A percentile compares a stretch with the other conserved stretches of the same genome.
phyloP scores from a whole-genome alignment of 2,113 vertebrate genomes.

The Peromyscus leucopus region DNA sequence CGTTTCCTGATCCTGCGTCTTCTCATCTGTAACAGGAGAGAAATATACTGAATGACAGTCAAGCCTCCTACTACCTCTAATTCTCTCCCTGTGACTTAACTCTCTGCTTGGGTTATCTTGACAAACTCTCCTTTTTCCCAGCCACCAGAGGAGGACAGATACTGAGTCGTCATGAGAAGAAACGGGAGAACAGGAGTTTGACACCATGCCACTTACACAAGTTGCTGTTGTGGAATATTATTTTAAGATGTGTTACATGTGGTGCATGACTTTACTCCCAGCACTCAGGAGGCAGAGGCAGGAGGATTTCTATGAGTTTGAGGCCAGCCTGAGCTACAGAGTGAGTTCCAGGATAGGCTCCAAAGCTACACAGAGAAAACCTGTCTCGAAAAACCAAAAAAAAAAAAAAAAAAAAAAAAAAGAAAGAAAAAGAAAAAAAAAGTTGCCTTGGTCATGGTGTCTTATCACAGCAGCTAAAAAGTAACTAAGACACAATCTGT shows the following conservation, averaged over 20 bases:
- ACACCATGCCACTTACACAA: slow-evolving; percentile 50
- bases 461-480: too few relatives aligned
- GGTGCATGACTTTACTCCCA: too few relatives aligned
- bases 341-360: too few relatives aligned
- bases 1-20: not conserved
- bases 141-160: slow-evolving; percentile 9
- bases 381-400: too few relatives aligned
- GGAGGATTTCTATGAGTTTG: too few relatives aligned
- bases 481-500: too few relatives aligned
- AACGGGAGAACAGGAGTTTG: slow-evolving; percentile 63
- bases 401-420: too few relatives aligned
- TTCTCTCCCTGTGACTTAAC: not conserved
- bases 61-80: not conserved
- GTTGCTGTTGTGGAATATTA: not conserved
- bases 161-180: slow-evolving; percentile 67
- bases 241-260: not conserved
- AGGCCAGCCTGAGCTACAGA: too few relatives aligned
- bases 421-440: too few relatives aligned
- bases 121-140: not conserved
- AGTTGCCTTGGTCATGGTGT: too few relatives aligned
- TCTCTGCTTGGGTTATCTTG: not conserved
- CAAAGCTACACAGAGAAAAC: too few relatives aligned
- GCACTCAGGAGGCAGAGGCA: too few relatives aligned
- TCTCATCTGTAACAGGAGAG: slow-evolving; percentile 11
- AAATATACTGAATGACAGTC: not conserved